Evolutionary conservation across 2,113 vertebrate species (phyloP), one percentile per base, ranked within the genome.

Genomic region (Apistogramma diplotaenia): DNA sequence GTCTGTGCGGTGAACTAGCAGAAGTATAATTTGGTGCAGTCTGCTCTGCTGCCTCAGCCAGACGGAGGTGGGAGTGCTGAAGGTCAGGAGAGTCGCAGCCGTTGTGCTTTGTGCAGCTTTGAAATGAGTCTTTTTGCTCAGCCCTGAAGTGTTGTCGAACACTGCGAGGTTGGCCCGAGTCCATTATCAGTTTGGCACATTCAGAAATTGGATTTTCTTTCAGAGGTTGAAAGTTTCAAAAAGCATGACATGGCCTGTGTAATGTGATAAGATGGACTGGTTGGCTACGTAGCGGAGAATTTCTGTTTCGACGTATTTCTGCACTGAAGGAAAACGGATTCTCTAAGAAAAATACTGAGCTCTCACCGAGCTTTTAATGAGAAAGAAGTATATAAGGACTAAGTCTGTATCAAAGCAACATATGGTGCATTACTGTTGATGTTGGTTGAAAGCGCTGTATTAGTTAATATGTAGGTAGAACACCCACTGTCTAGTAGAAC

Each of bases 181-280:
- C 80, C 72, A 88, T 40, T 85, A 75, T 87, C 65, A 61, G 25
- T 74, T 85, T 40, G 40, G 78, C 81, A 72, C 54, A 65, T 84
- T 85, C 67, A 78, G 55, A 89, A 88, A 91, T 78, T 71, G 77
- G 79, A 82, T 86, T 88, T 88, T 83, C 65, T 75, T 21, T 74
- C 29, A 6, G 8, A 55, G 79, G 77, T 55, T 49, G 75, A 79
- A 79, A 59, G 55, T 40, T 11, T 16, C 13, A 40, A 15, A 54
- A 15, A 56, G 61, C 59, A 11, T 19, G 81, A 57, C 23, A 16
- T 1, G 40, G 60, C 72, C 77, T 11, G 2, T 76, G 27, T 54
- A 12, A 13, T 21, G 6, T 8, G 53, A 77, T 49, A 59, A 73
- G 70, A 67, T 43, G 1, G 71, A 70, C 35, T 6, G 57, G 46